Conservation (phyloP, 2,113 vertebrate genomes). For the Reinhardtius hippoglossoides region DNA sequence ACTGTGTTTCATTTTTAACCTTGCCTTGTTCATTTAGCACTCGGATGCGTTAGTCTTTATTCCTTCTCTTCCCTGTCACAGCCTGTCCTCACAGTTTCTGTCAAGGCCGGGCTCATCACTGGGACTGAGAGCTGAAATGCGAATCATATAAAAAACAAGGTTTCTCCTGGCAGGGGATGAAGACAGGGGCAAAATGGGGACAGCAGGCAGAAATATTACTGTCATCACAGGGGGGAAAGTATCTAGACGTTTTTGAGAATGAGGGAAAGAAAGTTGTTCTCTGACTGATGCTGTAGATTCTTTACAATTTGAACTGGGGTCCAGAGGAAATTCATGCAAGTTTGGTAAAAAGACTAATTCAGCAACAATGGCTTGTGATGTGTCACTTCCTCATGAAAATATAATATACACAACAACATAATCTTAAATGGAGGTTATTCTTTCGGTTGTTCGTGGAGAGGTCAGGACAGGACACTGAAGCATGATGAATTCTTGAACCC, state of each 20-base stretch:
- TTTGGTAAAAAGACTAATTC: not conserved
- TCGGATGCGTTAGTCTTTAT: constrained; percentile 22
- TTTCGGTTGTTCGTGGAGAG: not conserved
- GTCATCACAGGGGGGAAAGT: constrained; percentile 9
- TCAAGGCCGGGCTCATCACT: constrained; percentile 21
- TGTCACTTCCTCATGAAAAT: not conserved
- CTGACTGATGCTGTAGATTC: not conserved
- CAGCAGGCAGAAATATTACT: constrained; percentile 32
- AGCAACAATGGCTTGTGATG: not conserved
- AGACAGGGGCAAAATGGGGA: constrained; percentile 24
- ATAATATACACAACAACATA: not conserved
- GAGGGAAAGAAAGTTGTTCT: constrained; percentile 14
- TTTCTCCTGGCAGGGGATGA: constrained; percentile 20
- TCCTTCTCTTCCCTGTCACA: constrained; percentile 27
- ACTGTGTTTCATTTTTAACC: constrained; percentile 13
- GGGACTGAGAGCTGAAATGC: constrained; percentile 28
- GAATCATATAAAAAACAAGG: constrained; percentile 21
- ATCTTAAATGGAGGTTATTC: not conserved
- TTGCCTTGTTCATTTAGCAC: constrained; percentile 35
- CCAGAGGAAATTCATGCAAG: not conserved
- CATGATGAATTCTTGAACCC: not conserved
- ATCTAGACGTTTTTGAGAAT: constrained; percentile 2
- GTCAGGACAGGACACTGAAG: not conserved
- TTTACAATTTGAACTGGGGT: constrained; percentile 1
- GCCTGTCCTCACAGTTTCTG: constrained; percentile 33